Evolutionary conservation across 2,113 vertebrate genomes (phyloP).

Genomic region (Chauna torquata): DNA sequence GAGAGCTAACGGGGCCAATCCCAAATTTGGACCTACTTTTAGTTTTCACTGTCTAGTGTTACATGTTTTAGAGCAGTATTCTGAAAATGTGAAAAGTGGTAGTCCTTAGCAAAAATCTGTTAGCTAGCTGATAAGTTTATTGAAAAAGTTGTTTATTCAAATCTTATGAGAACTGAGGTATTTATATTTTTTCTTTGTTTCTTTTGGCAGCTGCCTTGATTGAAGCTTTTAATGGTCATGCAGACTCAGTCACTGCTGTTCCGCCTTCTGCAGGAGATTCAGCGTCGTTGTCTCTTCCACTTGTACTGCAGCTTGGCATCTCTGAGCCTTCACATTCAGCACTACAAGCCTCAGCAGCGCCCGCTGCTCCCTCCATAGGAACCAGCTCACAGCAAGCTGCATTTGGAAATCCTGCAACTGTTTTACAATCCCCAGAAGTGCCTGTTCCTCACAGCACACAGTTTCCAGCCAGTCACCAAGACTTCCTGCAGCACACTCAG

Average conservation of each 20-base stretch:
- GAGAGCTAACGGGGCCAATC: background rate
- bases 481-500: slow-evolving; percentile 82
- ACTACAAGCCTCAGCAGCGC: slow-evolving; percentile 72
- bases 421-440: slow-evolving; percentile 85
- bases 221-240: slow-evolving; percentile 82
- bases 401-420: slow-evolving; percentile 77
- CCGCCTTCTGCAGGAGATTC: slow-evolving; percentile 74
- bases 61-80: background rate
- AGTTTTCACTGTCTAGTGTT: background rate
- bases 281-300: slow-evolving; percentile 80
- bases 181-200: background rate
- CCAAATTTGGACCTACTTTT: background rate
- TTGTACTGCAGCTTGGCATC: slow-evolving; percentile 79
- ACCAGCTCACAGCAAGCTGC: slow-evolving; percentile 76
- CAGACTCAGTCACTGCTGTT: slow-evolving; percentile 69
- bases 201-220: slow-evolving; percentile 80
- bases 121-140: background rate
- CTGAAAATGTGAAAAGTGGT: background rate
- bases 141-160: background rate
- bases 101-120: background rate
- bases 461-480: slow-evolving; percentile 82
- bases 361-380: slow-evolving; percentile 66
- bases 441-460: slow-evolving; percentile 83
- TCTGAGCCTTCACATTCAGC: slow-evolving; percentile 76
- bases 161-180: background rate